Evolutionary conservation across 2,797 vertebrate genomes (phyloP).

Genomic region (Helicolenus hilgendorfi): DNA sequence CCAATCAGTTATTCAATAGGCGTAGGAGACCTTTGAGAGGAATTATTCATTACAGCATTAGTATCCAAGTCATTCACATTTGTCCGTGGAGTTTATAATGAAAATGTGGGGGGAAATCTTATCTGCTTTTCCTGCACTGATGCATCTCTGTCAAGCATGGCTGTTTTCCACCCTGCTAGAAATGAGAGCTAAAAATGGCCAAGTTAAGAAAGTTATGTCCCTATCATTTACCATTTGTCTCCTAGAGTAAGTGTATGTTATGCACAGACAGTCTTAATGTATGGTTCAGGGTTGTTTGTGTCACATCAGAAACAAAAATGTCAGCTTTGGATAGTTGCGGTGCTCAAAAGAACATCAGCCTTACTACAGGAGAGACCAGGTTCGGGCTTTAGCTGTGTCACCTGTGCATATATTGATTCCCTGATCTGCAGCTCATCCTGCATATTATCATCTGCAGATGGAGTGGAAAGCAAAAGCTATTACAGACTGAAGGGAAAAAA

Average conservation of each 20-base stretch:
- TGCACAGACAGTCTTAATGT: background rate
- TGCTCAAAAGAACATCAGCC: background rate
- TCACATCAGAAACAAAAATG: background rate
- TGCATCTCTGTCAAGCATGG: slow-evolving; percentile 5
- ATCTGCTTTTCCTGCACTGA: slow-evolving; percentile 13
- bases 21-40: slow-evolving; percentile 4
- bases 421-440: slow-evolving; percentile 10
- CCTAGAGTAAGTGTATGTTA: background rate
- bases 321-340: background rate
- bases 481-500: background rate
- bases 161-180: background rate
- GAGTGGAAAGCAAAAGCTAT: background rate
- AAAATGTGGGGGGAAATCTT: background rate
- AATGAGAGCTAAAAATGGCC: background rate
- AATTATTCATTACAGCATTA: slow-evolving; percentile 60
- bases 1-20: slow-evolving; percentile 23
- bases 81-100: slow-evolving; percentile 11
- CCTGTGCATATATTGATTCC: slow-evolving; percentile 14
- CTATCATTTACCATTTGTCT: background rate
- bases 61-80: slow-evolving; percentile 36
- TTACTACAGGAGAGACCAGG: background rate
- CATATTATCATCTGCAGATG: background rate
- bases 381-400: background rate
- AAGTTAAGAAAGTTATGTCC: background rate
- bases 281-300: background rate